Base-by-base conservation (phyloP, 2,113 vertebrate genomes). In the Chionomys nivalis region DNA sequence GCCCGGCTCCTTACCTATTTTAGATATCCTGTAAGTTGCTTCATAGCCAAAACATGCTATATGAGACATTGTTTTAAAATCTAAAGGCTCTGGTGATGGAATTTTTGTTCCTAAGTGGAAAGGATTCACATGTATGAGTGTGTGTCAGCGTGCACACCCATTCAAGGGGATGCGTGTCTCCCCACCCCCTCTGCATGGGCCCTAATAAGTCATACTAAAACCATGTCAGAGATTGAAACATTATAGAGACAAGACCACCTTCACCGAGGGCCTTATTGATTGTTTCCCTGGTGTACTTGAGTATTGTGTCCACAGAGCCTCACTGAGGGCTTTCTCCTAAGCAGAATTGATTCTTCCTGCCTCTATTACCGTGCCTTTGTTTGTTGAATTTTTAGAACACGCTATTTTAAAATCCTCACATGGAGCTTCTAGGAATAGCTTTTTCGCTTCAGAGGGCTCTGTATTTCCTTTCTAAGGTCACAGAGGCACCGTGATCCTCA, bases 11-110 rank as follows among this genome's bases (percentile, higher is more conserved):
- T 44, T 89, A 73, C 66, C 4, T 52, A 36, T 89, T 87, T 87
- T 73, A 96, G 5, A 70, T 90, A 44, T 26, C 39, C 31, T 87
- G 4, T 78, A 88, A 77, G 76, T 91, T 66, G 3, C 24, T 39
- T 78, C 23, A 19, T 72, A 39, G 52, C 72, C 14, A 21, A 76
- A 95, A 23, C 14, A 44, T 73, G 36, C 42, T 66, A 1, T 52
- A 4, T 86, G 63, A 94, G 55, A 70, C 68, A 14, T 23, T 92
- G 63, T 92, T 92, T 66, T 92, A 55, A 93, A 88, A 78, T 68
- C 31, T 21, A n/a, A 82, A 90, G 61, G 10, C 13, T 61, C 42
- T 73, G 86, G 33, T 85, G 26, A 33, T 75, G 39, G 79, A 85
- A 75, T 93, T 93, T 87, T 24, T 70, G n/a, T 89, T 91, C 31